Conservation (phyloP, 2,888 invertebrate species). For the Phania funesta region DNA sequence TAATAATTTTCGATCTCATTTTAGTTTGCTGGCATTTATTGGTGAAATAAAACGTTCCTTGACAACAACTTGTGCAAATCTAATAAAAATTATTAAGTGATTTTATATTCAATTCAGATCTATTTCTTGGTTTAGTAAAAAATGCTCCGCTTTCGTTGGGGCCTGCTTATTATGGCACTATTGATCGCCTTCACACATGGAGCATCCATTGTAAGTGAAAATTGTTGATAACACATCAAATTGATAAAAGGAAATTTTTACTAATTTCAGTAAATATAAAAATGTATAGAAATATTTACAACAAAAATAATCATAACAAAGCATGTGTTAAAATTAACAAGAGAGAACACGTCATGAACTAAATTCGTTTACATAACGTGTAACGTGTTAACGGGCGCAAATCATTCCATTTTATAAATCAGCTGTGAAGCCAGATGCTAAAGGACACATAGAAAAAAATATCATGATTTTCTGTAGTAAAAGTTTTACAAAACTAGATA, state of each 20-base stretch:
- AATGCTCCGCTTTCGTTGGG: conserved; percentile 79
- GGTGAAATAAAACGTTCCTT: conserved; percentile 67
- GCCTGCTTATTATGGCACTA: conserved; percentile 74
- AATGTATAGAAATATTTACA: no score
- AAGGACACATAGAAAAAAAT: no score
- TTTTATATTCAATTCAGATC: conserved; percentile 18
- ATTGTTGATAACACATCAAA: neutral
- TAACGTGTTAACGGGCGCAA: no score
- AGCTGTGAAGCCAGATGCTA: no score
- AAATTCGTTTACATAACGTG: no score
- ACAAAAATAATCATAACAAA: no score
- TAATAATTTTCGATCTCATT: conserved; percentile 71
- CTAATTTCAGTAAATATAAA: no score
- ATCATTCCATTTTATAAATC: no score
- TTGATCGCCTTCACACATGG: conserved; percentile 74
- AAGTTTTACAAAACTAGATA: no score
- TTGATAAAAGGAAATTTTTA: neutral
- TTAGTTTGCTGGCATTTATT: conserved; percentile 73
- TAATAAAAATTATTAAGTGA: conserved; percentile 43
- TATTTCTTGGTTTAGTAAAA: conserved; percentile 46
- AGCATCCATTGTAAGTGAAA: conserved; percentile 76
- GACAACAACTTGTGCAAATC: conserved; percentile 65
- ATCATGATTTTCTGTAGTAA: no score
- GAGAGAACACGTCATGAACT: no score
- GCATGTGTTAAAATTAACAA: no score